Evolutionary conservation across 2,113 vertebrate species (phyloP).

Genomic region (Heliornis fulica): DNA sequence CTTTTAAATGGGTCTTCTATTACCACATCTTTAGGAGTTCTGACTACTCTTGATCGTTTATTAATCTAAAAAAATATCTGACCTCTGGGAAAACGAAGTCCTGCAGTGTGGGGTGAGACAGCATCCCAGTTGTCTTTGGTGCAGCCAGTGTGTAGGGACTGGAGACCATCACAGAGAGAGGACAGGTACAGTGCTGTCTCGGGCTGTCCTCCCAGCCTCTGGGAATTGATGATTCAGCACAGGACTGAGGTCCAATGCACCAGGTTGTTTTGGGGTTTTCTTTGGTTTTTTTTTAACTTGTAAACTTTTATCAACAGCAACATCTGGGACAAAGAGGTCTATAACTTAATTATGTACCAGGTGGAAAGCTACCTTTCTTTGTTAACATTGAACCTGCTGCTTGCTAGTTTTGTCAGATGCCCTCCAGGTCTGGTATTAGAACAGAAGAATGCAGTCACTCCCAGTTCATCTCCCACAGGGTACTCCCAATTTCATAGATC

Average conservation of each 20-base stretch:
- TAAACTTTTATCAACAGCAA: neutral
- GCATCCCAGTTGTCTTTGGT: neutral
- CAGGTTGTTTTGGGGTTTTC: no score
- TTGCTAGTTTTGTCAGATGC: neutral
- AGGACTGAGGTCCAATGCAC: neutral
- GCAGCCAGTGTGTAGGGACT: neutral
- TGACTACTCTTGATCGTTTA: neutral
- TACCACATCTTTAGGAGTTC: neutral
- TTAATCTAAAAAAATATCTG: neutral
- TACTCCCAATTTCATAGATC: fast-evolving
- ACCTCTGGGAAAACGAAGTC: neutral
- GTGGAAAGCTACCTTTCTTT: neutral
- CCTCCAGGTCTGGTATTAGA: neutral
- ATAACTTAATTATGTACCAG: neutral
- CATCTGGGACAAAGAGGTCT: neutral
- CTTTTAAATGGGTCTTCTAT: neutral
- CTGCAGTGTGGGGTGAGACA: neutral
- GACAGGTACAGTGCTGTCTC: neutral
- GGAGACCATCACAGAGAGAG: neutral
- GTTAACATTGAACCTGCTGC: neutral
- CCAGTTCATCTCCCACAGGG: neutral
- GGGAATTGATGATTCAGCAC: neutral
- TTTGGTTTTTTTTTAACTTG: neutral
- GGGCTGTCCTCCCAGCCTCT: neutral
- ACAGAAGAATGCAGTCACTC: neutral